These are phyloP conservation scores for Nemotelus pantherinus DNA, from an alignment of 2,888 invertebrate genomes.

Conservation along the genomic window DNA sequence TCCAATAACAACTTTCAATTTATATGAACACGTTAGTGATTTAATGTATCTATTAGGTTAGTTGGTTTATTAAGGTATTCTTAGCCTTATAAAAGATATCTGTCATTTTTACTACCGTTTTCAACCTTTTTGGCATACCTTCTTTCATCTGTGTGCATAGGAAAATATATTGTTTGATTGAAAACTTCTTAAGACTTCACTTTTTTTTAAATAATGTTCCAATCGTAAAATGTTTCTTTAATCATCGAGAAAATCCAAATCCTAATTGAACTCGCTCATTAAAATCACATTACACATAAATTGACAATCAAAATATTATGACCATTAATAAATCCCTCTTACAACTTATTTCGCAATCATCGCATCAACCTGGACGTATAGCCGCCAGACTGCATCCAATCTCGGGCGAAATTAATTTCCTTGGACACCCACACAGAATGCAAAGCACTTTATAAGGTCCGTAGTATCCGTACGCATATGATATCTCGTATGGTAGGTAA, in stretches of 20 bases:
- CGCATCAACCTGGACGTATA: not conserved
- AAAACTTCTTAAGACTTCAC: too few species aligned
- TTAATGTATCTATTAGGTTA: not conserved
- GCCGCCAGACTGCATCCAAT: constrained; percentile 10
- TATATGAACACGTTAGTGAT: not conserved
- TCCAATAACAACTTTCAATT: constrained; percentile 8
- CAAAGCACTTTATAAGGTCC: not conserved
- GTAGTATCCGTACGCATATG: not conserved
- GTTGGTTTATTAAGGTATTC: too few species aligned
- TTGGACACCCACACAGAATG: constrained; percentile 31
- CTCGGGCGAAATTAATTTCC: constrained; percentile 35
- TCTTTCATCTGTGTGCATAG: too few species aligned
- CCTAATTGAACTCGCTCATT: not conserved
- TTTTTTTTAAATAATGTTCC: too few species aligned
- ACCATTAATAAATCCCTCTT: constrained; percentile 20
- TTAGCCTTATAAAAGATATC: too few species aligned
- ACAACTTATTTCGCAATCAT: not conserved
- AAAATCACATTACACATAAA: constrained; percentile 6
- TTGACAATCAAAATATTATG: constrained; percentile 32
- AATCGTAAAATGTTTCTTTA: too few species aligned
- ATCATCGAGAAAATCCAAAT: too few species aligned
- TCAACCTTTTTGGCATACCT: too few species aligned
- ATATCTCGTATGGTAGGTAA: not conserved
- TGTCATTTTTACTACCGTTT: too few species aligned
- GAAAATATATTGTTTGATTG: too few species aligned